Evolutionary conservation across 2,888 invertebrate species (phyloP).

Genomic region (Embidobia sp.): DNA sequence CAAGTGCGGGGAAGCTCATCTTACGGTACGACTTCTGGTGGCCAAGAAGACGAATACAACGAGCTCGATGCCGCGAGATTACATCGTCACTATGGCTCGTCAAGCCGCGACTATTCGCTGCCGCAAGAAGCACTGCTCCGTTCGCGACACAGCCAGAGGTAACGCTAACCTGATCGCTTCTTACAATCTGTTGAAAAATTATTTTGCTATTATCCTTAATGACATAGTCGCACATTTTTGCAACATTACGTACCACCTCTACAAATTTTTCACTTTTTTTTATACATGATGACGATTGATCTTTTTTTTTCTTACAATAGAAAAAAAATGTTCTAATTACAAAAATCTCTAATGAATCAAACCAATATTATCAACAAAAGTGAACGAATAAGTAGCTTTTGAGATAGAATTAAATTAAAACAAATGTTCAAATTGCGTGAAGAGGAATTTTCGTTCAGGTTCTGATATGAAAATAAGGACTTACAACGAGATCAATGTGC

Average conservation of each 20-base stretch:
- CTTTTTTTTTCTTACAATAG: too few species aligned
- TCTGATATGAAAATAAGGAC: too few species aligned
- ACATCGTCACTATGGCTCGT: constrained; percentile 78
- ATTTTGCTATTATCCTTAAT: constrained; percentile 54
- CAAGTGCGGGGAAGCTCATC: constrained; percentile 77
- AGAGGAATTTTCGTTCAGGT: too few species aligned
- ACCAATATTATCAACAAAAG: too few species aligned
- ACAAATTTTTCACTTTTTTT: not conserved
- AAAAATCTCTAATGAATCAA: too few species aligned
- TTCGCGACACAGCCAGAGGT: constrained; percentile 80
- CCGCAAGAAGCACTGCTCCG: constrained; percentile 74
- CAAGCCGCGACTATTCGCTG: constrained; percentile 73
- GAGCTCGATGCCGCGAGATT: constrained; percentile 79
- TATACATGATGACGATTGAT: not conserved
- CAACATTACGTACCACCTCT: constrained; percentile 31
- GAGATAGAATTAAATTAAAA: too few species aligned
- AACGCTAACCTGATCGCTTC: constrained; percentile 52
- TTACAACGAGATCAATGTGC: too few species aligned
- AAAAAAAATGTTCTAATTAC: too few species aligned
- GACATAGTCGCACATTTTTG: constrained; percentile 43
- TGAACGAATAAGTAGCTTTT: too few species aligned
- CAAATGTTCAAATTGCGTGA: too few species aligned
- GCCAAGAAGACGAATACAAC: constrained; percentile 79
- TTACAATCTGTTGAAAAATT: constrained; percentile 38
- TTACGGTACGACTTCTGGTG: constrained; percentile 77